Percentiles rank a stretch among this genome's conserved stretches.
These are phyloP conservation scores for Trochalopteron elliotii DNA, from an alignment of 2,113 vertebrate species.

Conservation along the genomic window DNA sequence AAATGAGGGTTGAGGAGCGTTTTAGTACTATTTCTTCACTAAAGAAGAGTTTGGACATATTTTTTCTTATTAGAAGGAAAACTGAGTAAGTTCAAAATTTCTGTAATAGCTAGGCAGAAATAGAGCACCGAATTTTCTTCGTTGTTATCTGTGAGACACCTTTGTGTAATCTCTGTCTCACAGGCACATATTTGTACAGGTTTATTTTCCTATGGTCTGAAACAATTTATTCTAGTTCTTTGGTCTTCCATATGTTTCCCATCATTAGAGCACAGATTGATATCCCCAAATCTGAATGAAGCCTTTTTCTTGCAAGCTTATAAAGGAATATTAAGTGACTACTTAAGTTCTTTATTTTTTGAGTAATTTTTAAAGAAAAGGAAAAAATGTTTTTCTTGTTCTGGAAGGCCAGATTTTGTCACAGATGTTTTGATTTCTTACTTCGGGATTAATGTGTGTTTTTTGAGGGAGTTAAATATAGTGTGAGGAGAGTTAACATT, in stretches of 20 bases:
- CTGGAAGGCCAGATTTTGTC: not conserved
- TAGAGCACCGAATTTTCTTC: not conserved
- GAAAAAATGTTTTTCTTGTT: not conserved
- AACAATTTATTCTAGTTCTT: not conserved
- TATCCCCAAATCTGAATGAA: not conserved
- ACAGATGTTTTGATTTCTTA: not conserved
- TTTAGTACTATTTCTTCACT: not conserved
- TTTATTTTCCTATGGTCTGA: not conserved
- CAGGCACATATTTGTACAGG: not conserved
- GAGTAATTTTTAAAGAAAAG: not conserved
- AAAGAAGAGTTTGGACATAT: not conserved
- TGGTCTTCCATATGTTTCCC: not conserved
- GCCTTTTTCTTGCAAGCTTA: not conserved
- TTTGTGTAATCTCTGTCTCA: not conserved
- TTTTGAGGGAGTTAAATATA: not conserved
- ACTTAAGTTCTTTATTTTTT: not conserved
- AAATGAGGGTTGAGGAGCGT: not conserved
- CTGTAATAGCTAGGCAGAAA: not conserved
- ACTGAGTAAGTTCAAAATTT: not conserved
- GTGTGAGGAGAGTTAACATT: not conserved
- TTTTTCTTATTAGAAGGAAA: not conserved
- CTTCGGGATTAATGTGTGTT: not conserved
- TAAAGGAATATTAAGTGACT: not conserved
- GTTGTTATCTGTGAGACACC: not conserved
- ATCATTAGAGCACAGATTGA: not conserved